These are phyloP conservation scores for Euphydryas editha DNA, from an alignment of 2,888 invertebrate species.

Conservation along the genomic window DNA sequence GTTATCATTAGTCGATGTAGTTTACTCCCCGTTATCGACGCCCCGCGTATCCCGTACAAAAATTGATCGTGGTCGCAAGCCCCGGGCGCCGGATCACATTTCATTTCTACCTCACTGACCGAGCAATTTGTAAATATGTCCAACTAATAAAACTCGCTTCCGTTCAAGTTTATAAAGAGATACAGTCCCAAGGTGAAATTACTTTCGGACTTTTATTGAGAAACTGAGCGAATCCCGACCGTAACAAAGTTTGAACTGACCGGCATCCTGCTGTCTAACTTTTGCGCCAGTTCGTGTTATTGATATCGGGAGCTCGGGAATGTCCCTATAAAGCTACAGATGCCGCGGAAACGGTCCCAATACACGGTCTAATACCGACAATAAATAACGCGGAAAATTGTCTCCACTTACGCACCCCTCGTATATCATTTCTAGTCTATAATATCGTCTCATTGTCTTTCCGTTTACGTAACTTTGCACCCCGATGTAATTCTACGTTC, in stretches of 20 bases:
- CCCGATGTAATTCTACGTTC: slow-evolving; percentile 53
- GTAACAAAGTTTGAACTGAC: slow-evolving; percentile 70
- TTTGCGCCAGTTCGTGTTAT: slow-evolving; percentile 66
- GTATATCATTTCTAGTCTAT: slow-evolving; percentile 66
- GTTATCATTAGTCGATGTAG: slow-evolving; percentile 70
- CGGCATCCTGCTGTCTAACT: slow-evolving; percentile 57
- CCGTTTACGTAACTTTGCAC: slow-evolving; percentile 60
- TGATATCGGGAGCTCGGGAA: slow-evolving; percentile 61
- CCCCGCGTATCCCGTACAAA: slow-evolving; percentile 39
- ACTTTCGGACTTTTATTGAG: slow-evolving; percentile 75
- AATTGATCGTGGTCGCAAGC: slow-evolving; percentile 41
- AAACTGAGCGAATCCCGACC: slow-evolving; percentile 59
- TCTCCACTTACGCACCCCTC: slow-evolving; percentile 58
- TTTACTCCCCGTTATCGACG: slow-evolving; percentile 41
- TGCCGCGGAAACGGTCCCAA: slow-evolving; percentile 59
- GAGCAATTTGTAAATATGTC: slow-evolving; percentile 50
- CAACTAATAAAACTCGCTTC: slow-evolving; percentile 57
- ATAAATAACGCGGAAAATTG: slow-evolving; percentile 70
- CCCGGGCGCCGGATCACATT: slow-evolving; percentile 34
- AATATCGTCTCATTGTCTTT: slow-evolving; percentile 62
- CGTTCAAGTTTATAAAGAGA: slow-evolving; percentile 64
- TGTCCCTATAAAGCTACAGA: slow-evolving; percentile 58
- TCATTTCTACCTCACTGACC: slow-evolving; percentile 40
- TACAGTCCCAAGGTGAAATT: slow-evolving; percentile 69
- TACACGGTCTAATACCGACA: slow-evolving; percentile 58